A percentile compares a stretch with the other conserved stretches of the same genome.
These are phyloP conservation scores for Falco biarmicus DNA, from an alignment of 2,797 vertebrate species.

Conservation along the genomic window DNA sequence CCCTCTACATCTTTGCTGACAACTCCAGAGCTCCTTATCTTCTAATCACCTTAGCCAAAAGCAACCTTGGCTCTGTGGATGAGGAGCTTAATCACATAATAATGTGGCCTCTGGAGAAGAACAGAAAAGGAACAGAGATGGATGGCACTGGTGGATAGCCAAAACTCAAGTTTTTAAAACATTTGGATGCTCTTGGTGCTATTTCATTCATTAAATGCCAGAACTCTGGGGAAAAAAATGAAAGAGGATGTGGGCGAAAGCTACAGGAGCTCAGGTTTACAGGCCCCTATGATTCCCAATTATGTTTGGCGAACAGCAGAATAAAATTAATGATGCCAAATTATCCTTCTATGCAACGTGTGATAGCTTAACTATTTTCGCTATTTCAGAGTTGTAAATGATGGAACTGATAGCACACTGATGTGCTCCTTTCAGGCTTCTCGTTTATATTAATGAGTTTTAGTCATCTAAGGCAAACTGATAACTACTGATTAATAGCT, in stretches of 20 bases:
- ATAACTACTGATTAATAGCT: conserved; percentile 79
- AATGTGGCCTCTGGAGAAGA: not conserved
- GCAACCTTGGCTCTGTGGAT: not conserved
- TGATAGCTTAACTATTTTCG: conserved; percentile 57
- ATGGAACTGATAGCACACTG: conserved; percentile 70
- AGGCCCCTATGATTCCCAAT: conserved; percentile 37
- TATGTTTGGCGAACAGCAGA: conserved; percentile 59
- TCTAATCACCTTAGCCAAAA: not conserved
- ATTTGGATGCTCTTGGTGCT: conserved; percentile 2
- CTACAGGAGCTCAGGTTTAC: conserved; percentile 16
- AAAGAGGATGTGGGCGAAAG: not conserved
- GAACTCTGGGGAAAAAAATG: not conserved
- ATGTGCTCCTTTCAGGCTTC: conserved; percentile 73
- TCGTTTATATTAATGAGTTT: conserved; percentile 79
- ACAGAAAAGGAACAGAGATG: not conserved
- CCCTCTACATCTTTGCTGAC: not conserved
- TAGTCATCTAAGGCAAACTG: conserved; percentile 65
- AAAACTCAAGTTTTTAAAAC: conserved; percentile 20
- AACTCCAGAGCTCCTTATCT: not conserved
- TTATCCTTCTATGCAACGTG: conserved; percentile 29
- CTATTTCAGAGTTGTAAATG: conserved; percentile 56
- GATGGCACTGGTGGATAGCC: not conserved
- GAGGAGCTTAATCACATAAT: not conserved
- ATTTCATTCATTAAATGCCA: conserved; percentile 45
- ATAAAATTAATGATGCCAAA: conserved; percentile 66